Conservation (phyloP, 2,113 vertebrate species). For the Taxidea taxus region DNA sequence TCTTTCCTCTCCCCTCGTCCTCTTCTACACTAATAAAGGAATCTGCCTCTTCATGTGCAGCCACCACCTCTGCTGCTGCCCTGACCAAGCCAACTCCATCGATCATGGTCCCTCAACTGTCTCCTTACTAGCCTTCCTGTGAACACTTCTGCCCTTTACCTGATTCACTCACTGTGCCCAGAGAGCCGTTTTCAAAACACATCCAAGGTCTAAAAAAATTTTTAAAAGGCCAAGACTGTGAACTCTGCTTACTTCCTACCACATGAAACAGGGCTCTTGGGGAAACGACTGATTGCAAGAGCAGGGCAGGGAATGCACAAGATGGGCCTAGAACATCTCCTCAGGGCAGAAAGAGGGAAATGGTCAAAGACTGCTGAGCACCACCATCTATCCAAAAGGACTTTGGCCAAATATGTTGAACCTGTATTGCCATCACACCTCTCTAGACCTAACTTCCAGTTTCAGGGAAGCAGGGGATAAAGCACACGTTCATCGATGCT, state of each 20-base stretch:
- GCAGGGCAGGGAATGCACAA: neutral
- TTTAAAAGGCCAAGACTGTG: neutral
- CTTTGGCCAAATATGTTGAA: neutral
- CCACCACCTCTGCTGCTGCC: accelerated
- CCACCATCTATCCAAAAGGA: neutral
- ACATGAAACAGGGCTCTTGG: neutral
- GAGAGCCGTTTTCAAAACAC: neutral
- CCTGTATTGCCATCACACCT: neutral
- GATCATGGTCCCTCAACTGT: neutral
- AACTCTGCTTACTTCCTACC: neutral
- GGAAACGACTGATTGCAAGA: neutral
- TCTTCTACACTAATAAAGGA: neutral
- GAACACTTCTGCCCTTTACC: neutral
- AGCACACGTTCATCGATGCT: neutral
- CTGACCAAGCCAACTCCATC: neutral
- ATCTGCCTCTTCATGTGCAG: neutral
- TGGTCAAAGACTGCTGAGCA: neutral
- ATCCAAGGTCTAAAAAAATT: neutral
- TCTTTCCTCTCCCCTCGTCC: neutral
- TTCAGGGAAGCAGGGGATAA: neutral
- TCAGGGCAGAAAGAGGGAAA: neutral
- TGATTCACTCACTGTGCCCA: neutral
- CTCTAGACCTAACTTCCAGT: neutral
- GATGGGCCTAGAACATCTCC: neutral
- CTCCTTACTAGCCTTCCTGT: neutral